A percentile compares a stretch with the other conserved stretches of the same genome.
Conservation (phyloP, 2,797 vertebrate genomes). For the Acrossocheilus wenchowensis region DNA sequence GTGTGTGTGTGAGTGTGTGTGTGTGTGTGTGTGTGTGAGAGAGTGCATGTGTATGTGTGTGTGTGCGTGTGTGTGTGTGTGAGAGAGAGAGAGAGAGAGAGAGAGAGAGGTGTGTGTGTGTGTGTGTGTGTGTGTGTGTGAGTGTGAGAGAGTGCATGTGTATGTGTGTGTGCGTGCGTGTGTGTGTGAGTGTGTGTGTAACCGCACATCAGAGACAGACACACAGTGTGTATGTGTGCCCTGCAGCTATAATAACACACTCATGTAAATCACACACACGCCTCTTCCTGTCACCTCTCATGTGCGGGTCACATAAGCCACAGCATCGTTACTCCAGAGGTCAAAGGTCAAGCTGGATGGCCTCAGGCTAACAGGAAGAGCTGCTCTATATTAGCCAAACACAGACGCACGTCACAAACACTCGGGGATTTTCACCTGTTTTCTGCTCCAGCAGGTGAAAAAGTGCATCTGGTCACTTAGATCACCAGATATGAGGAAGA, state of each 20-base stretch:
- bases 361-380: conserved; percentile 37
- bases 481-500: neutral
- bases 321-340: conserved; percentile 39
- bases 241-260: conserved; percentile 27
- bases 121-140: no score
- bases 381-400: neutral
- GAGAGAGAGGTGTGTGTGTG: no score
- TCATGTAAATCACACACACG: conserved; percentile 21
- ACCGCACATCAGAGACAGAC: neutral
- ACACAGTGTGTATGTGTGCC: neutral
- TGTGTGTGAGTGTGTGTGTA: neutral
- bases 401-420: neutral
- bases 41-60: no score
- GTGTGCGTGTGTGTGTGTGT: no score
- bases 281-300: conserved; percentile 36
- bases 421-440: neutral
- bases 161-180: no score
- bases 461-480: neutral
- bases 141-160: no score
- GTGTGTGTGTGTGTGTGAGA: no score
- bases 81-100: no score
- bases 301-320: conserved; percentile 23
- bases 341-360: conserved; percentile 45
- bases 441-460: conserved; percentile 6
- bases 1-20: conserved; percentile 7